These are phyloP conservation scores for Smutsia gigantea DNA, from an alignment of 2,797 vertebrate species.

Conservation along the genomic window DNA sequence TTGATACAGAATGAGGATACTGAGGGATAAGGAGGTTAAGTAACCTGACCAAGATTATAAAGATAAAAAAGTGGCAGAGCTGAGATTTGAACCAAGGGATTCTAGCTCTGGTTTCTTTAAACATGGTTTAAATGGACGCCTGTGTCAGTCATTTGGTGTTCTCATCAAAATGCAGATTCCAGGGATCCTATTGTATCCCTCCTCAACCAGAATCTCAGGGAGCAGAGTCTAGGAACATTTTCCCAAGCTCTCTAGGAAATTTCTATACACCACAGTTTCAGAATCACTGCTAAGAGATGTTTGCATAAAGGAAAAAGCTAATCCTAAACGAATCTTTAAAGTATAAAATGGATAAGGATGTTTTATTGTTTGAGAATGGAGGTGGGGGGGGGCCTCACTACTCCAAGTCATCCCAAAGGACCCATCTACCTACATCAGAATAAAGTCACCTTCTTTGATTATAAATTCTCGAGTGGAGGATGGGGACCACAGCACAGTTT, in stretches of 20 bases:
- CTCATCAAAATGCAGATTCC: not conserved
- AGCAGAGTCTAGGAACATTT: not conserved
- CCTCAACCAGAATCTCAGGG: not conserved
- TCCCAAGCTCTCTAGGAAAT: not conserved
- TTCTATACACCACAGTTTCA: not conserved
- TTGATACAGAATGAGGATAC: not conserved
- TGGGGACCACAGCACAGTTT: not conserved
- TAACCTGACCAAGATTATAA: not conserved
- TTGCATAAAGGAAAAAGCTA: not conserved
- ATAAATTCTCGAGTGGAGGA: not conserved
- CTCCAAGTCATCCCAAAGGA: not conserved
- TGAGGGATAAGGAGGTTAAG: not conserved
- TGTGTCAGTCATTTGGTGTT: not conserved
- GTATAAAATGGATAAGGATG: not conserved
- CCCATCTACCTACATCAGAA: not conserved
- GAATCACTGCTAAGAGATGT: not conserved
- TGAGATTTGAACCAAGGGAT: slow-evolving; percentile 10
- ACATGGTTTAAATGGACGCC: not conserved
- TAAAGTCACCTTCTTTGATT: not conserved
- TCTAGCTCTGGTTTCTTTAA: not conserved
- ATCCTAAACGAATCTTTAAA: not conserved
- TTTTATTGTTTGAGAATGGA: not conserved
- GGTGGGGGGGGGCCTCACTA: not conserved
- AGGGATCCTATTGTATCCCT: not conserved
- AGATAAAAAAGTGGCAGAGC: not conserved